These are phyloP conservation scores for Nezara viridula DNA, from an alignment of 2,888 invertebrate species.

Conservation along the genomic window DNA sequence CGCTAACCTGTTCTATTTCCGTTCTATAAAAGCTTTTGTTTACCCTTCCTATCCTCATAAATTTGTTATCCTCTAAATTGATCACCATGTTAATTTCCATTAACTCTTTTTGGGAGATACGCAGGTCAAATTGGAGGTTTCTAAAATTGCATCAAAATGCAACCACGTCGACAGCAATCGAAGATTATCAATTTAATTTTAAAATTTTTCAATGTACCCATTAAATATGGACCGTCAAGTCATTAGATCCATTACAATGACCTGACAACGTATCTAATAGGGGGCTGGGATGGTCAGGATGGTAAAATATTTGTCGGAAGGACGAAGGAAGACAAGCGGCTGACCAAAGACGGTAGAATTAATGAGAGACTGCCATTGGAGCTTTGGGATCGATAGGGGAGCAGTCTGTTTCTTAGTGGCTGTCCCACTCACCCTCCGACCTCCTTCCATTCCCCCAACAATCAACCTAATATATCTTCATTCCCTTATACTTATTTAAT, in stretches of 20 bases:
- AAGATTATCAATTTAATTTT: no score
- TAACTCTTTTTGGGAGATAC: no score
- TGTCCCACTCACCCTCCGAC: background rate
- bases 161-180: no score
- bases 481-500: background rate
- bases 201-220: no score
- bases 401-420: slow-evolving; percentile 1
- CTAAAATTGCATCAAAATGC: no score
- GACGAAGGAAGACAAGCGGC: background rate
- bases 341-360: slow-evolving; percentile 32
- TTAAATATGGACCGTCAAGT: background rate
- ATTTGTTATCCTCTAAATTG: no score
- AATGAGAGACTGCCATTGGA: slow-evolving; percentile 18
- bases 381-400: background rate
- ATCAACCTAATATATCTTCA: background rate
- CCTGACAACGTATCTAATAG: background rate
- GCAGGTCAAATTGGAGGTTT: no score
- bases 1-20: no score
- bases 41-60: no score
- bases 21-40: no score
- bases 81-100: no score
- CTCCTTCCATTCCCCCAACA: background rate
- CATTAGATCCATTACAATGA: background rate
- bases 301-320: background rate
- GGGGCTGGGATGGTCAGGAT: no score